phyloP scores from a whole-genome alignment of 30 jellyfish, hydroid and myxozoan species.

The Rhopilema esculentum region DNA sequence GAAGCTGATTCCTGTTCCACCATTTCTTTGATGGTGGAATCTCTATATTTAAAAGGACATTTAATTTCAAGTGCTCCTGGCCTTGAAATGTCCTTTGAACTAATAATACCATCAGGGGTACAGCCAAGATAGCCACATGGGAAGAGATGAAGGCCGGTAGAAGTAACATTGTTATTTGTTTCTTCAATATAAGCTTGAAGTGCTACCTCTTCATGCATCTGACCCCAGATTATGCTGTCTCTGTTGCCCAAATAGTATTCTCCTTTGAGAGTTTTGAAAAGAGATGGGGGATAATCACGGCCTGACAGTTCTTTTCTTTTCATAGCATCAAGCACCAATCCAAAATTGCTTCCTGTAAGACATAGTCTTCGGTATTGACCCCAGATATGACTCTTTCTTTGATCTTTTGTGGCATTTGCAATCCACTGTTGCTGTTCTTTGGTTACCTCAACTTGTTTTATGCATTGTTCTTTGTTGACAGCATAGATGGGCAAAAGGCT shows the following conservation, averaged over 20 bases:
- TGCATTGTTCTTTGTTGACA: not conserved
- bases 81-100: not conserved
- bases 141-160: constrained; percentile 24
- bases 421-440: constrained; percentile 26
- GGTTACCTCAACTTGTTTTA: constrained; percentile 8
- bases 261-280: not conserved
- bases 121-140: constrained; percentile 17
- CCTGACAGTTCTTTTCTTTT: not conserved
- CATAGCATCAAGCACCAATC: not conserved
- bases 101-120: constrained; percentile 20
- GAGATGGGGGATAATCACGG: not conserved
- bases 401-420: constrained; percentile 17
- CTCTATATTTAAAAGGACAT: constrained; percentile 32
- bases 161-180: not conserved
- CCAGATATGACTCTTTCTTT: constrained; percentile 26
- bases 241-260: not conserved
- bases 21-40: constrained; percentile 24
- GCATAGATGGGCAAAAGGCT: constrained; percentile 11
- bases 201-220: constrained; percentile 52
- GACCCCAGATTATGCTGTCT: constrained; percentile 47
- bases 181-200: not conserved
- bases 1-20: not conserved
- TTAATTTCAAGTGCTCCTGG: not conserved
- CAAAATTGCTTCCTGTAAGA: constrained; percentile 36
- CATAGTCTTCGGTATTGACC: constrained; percentile 35